A percentile compares a stretch with the other conserved stretches of the same genome.
Conservation (phyloP, 2,797 vertebrate species). For the Poeciliopsis turneri region DNA sequence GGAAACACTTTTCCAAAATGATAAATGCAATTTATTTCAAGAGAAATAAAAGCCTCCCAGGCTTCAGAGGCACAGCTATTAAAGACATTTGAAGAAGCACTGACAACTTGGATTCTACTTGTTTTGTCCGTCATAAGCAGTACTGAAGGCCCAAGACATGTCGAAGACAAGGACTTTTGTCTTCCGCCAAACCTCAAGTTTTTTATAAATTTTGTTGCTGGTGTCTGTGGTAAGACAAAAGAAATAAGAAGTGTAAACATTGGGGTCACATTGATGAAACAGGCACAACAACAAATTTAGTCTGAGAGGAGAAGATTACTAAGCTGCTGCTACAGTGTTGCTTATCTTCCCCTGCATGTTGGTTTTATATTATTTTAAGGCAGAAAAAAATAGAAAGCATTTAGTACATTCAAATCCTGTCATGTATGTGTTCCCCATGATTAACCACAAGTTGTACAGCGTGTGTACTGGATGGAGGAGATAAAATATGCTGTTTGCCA, state of each 20-base stretch:
- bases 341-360: neutral
- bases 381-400: neutral
- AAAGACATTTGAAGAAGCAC: neutral
- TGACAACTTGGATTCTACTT: neutral
- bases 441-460: neutral
- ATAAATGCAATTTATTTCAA: neutral
- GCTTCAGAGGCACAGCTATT: neutral
- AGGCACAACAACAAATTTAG: neutral
- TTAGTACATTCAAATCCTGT: neutral
- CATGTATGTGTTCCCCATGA: neutral
- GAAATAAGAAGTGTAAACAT: neutral
- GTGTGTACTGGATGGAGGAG: neutral
- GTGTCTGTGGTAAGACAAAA: neutral
- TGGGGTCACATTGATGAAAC: neutral
- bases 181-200: neutral
- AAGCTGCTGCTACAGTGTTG: neutral
- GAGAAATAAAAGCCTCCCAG: neutral
- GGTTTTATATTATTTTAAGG: neutral
- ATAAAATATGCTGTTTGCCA: neutral
- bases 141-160: neutral
- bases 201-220: neutral
- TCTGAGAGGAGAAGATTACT: neutral
- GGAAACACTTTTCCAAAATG: neutral
- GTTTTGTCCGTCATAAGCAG: neutral
- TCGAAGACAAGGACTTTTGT: neutral